A percentile compares a stretch with the other conserved stretches of the same genome.
These are phyloP conservation scores for Pterophyllum scalare DNA, from an alignment of 2,113 vertebrate species.

Conservation along the genomic window DNA sequence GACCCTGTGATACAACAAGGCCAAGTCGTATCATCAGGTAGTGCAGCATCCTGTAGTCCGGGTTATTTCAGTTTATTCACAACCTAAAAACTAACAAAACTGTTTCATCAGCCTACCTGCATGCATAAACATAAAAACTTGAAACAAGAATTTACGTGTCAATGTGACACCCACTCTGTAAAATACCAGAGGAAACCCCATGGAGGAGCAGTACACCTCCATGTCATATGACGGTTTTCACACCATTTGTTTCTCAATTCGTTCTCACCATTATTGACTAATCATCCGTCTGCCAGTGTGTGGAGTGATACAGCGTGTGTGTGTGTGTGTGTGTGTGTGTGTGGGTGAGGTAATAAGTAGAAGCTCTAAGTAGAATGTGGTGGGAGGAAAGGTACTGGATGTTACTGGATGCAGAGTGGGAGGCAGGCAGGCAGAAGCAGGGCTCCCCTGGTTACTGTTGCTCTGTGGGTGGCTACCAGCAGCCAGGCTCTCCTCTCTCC, in stretches of 20 bases:
- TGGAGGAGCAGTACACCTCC: slow-evolving; percentile 44
- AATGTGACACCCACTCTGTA: slow-evolving; percentile 33
- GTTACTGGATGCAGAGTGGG: slow-evolving; percentile 75
- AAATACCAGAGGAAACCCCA: slow-evolving; percentile 64
- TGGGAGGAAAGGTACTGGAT: slow-evolving; percentile 74
- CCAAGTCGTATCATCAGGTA: neutral
- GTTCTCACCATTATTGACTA: slow-evolving; percentile 62
- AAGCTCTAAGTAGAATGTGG: slow-evolving; percentile 67
- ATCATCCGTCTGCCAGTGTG: slow-evolving; percentile 57
- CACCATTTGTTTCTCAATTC: slow-evolving; percentile 52
- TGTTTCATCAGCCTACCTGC: slow-evolving; percentile 10
- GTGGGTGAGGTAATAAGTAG: slow-evolving; percentile 71
- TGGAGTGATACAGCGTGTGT: slow-evolving; percentile 46
- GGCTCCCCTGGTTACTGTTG: slow-evolving; percentile 80
- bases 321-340: slow-evolving; percentile 56
- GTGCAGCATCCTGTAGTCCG: neutral
- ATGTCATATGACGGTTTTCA: slow-evolving; percentile 34
- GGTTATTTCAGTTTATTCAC: neutral
- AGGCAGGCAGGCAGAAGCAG: slow-evolving; percentile 69
- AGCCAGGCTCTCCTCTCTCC: slow-evolving; percentile 69
- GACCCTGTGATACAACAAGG: neutral
- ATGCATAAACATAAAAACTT: slow-evolving; percentile 27
- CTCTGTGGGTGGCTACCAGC: slow-evolving; percentile 73
- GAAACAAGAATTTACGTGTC: slow-evolving; percentile 23
- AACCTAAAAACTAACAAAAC: neutral